Base-by-base conservation (phyloP, 2,888 invertebrate genomes). In the Acleris laterana region DNA sequence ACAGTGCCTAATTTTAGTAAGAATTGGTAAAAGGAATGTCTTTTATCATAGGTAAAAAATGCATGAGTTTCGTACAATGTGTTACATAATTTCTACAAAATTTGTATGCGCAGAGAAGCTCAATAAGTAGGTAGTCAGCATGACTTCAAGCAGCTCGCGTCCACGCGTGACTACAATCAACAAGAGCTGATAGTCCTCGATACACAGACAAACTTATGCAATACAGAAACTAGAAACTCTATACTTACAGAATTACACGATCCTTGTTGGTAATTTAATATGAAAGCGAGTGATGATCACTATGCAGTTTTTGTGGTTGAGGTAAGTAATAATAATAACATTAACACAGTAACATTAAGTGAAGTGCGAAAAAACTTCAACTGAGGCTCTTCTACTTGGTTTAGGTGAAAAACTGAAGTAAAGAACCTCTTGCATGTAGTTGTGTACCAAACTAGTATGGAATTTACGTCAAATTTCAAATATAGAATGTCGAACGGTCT, bases 81-180 rank as follows among this genome's bases (percentile, higher is more conserved):
- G 32, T 28, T 42, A 56, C 20, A n/a, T 19, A 44, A 19, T 53
- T 38, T 38, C 32, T 20, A 46, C 6, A 22, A 17, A 46, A 57
- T 62, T 46, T 66, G 66, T 57, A 62, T 62, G 46, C 61, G 51
- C 22, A 25, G 48, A 49, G 50, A 55, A 55, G 22, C 42, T 55
- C 5, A n/a, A 13, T 22, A n/a, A 44, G 51, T 25, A 52, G 22
- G 51, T 25, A 52, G 19, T 25, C 38, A 46, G 20, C 51, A 48
- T 62, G 51, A 48, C 50, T 61, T 56, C 49, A 60, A 60, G 48
- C 60, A 62, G 38, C 55, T 49, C 56, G 22, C 25, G 52, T 32
- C 9, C 46, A 48, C 66, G 61, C 66, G 66, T 66, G 61, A 66
- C 56, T 44, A 57, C 57, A 57, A 61, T 62, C 51, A 50, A 46